A percentile compares a stretch with the other conserved stretches of the same genome.
Evolutionary conservation across 23 tunicate species (phyloP).

Genomic region (Trididemnum nubilum): DNA sequence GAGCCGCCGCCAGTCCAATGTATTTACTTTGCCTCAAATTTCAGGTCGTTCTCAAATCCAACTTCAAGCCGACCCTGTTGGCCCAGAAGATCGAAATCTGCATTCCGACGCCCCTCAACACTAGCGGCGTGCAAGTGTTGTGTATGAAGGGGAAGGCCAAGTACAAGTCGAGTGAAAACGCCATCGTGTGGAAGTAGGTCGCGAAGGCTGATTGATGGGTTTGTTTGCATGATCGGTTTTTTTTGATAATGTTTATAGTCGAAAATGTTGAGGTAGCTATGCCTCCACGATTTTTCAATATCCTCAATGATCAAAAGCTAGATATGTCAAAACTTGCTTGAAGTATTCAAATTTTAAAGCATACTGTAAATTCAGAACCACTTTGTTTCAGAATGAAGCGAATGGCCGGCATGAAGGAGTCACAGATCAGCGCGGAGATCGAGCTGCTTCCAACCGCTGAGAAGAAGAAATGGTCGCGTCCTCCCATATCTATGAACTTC

Average conservation of each 20-base stretch:
- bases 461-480: constrained; percentile 98
- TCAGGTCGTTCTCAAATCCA: constrained; percentile 77
- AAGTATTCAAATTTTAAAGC: no score
- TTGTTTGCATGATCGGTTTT: not conserved
- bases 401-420: constrained; percentile 96
- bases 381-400: constrained; percentile 70
- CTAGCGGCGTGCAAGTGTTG: constrained; percentile 82
- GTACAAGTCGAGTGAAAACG: constrained; percentile 92
- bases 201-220: no score
- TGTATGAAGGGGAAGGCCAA: constrained; percentile 97
- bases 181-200: constrained; percentile 98
- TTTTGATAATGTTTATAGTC: not conserved
- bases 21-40: no score
- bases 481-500: constrained; percentile 95
- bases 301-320: not conserved
- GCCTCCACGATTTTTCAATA: not conserved
- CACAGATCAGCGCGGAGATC: constrained; percentile 82
- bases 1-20: no score
- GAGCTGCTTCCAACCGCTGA: constrained; percentile 92
- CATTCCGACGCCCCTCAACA: constrained; percentile 94
- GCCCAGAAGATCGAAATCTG: constrained; percentile 92
- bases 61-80: constrained; percentile 87
- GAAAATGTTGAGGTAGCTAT: no score
- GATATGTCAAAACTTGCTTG: no score
- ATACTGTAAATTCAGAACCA: not conserved